Base-by-base conservation (phyloP, 2,113 vertebrate genomes). In the Talpa occidentalis region DNA sequence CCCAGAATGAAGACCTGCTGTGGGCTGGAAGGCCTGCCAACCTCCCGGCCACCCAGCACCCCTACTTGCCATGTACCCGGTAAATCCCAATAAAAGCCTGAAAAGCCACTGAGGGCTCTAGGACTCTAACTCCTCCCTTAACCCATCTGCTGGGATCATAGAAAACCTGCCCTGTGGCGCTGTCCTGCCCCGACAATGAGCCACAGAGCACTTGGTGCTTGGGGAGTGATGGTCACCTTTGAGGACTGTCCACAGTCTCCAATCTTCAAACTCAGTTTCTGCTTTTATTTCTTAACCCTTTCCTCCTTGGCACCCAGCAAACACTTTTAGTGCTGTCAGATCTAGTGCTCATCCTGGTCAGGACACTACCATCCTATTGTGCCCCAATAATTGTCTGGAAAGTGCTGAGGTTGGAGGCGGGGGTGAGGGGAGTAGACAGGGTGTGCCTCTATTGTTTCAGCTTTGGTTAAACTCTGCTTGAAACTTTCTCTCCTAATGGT, bases 241-340 rank as follows among this genome's bases (percentile, higher is more conserved):
- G n/a, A 67, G 76, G 42, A 22, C 69, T n/a, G 10, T 26, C 62
- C 56, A 5, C 1, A 9, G 24, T 42, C 66, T 81, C 30, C 22
- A 10, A 11, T 54, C 73, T 81, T 67, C 78, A 80, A 76, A 62
- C 40, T 90, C 21, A 7, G 30, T 17, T 49, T 77, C 82, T 24
- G 9, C 26, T 66, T 80, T 89, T 94, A 28, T 88, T 94, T 64
- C 37, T 69, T 93, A 93, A 66, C 32, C 28, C 44, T 77, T 94
- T 87, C 64, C 42, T 62, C 42, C 60, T 19, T 32, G 76, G 47
- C 22, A 10, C n/a, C n/a, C 74, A 24, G 35, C 22, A 83, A 28
- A 62, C 28, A 32, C 66, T 73, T 40, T n/a, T 9, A 83, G 40
- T 4, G 21, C 19, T 49, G 1, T 73, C 30, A 9, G 19, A 42